Percentiles rank a stretch among this genome's conserved stretches.
Conservation (phyloP, 2,113 vertebrate genomes). For the Poeciliopsis occidentalis region DNA sequence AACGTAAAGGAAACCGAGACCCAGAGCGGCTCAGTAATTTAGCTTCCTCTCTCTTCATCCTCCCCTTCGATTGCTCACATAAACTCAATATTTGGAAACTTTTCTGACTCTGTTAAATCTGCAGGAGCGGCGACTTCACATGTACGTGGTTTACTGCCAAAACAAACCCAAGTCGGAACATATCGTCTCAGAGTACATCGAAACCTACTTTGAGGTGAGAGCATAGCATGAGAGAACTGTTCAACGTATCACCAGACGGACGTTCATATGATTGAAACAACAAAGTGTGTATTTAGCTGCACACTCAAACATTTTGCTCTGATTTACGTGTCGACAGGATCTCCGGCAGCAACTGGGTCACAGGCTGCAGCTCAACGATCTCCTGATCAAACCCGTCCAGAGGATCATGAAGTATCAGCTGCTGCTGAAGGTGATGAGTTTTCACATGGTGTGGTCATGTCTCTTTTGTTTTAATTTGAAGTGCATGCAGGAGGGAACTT, state of each 20-base stretch:
- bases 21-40: neutral
- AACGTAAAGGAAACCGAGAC: slow-evolving; percentile 6
- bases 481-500: neutral
- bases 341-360: slow-evolving; percentile 89
- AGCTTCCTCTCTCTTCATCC: neutral
- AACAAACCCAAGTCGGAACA: slow-evolving; percentile 94
- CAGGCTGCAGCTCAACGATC: slow-evolving; percentile 88
- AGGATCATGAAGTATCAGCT: slow-evolving; percentile 94
- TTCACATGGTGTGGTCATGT: neutral
- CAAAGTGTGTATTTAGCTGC: neutral
- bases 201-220: slow-evolving; percentile 89
- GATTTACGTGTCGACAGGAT: slow-evolving; percentile 74
- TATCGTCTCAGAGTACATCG: slow-evolving; percentile 89
- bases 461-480: neutral
- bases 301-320: neutral
- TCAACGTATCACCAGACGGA: neutral
- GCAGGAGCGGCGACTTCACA: slow-evolving; percentile 90
- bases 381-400: slow-evolving; percentile 93
- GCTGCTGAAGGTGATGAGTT: slow-evolving; percentile 81
- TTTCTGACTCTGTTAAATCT: slow-evolving; percentile 20
- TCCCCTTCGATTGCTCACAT: neutral
- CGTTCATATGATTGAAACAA: neutral
- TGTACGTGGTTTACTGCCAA: slow-evolving; percentile 95
- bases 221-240: neutral
- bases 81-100: slow-evolving; percentile 3